Percentiles rank a stretch among this genome's conserved stretches.
Conservation (phyloP, 2,797 vertebrate species). For the Lemur catta region DNA sequence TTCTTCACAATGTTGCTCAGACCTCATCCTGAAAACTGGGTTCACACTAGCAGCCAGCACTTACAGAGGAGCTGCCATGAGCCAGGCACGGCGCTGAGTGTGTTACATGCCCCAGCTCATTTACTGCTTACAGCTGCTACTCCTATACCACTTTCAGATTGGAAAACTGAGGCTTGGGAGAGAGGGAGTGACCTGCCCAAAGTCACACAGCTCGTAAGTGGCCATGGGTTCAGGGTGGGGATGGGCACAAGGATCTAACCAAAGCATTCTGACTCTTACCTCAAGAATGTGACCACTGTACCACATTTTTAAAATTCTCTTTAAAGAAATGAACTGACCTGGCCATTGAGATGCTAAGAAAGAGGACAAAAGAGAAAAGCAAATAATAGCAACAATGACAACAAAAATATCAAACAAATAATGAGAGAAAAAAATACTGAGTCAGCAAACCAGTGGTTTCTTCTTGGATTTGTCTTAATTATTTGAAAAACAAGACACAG, state of each 20-base stretch:
- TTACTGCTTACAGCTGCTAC: neutral
- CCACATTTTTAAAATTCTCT: neutral
- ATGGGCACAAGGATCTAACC: neutral
- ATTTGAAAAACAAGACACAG: neutral
- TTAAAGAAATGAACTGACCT: neutral
- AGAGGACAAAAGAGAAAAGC: neutral
- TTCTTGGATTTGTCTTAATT: neutral
- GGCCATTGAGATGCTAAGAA: neutral
- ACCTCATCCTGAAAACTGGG: neutral
- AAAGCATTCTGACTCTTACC: neutral
- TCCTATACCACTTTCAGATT: neutral
- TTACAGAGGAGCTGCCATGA: neutral
- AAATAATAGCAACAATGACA: neutral
- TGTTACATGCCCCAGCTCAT: neutral
- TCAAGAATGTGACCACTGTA: neutral
- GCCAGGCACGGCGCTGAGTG: too few relatives aligned
- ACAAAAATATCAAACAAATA: neutral
- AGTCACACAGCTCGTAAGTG: neutral
- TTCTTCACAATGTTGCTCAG: neutral
- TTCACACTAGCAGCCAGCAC: neutral
- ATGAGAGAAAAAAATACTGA: neutral
- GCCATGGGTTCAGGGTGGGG: too few relatives aligned
- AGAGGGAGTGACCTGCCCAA: neutral
- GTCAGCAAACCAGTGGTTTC: neutral
- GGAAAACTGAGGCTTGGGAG: neutral